Evolutionary conservation across 2,113 vertebrate genomes (phyloP), one percentile per base, ranked within the genome.

Genomic region (Cercopithecus mona): DNA sequence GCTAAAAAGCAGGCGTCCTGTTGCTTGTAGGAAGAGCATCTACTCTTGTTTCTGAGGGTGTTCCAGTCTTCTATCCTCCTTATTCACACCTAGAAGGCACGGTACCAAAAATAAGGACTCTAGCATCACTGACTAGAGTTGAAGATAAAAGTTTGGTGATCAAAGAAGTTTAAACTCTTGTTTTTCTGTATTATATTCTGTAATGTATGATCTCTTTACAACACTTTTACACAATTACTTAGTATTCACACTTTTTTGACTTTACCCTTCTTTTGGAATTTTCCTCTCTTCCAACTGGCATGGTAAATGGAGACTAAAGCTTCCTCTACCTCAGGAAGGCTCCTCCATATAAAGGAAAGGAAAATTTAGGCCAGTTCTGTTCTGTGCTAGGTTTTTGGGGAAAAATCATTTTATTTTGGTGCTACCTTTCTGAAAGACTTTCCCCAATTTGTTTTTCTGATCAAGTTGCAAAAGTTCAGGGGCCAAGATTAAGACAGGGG

Each of bases 1-100:
- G 8, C 10, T 4, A 10, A 50, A 50, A 55, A 55, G 4, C 11
- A 78, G 13, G 6, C 0, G 0, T 5, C 45, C 45, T 25, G 4
- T 14, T 78, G 52, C n/a, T 66, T 76, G 22, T 68, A 43, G 30
- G 13, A 61, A 59, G 7, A 35, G 25, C 25, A 18, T 4, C 4
- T 2, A 32, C 7, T 18, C 64, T 87, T 45, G 16, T 73, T 30
- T 25, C 20, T 38, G 5, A 64, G 35, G 30, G 3, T 55, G 17
- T 75, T 66, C 25, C n/a, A 43, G 22, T 27, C 12, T 52, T 8
- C 14, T 16, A 18, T 48, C 0, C 57, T 64, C 23, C n/a, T 86
- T 72, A 80, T 61, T 75, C 3, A 13, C 48, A 6, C 6, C 22
- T 55, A 45, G 8, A 48, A 81, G 4, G 10, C 43, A 57, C 22